Percentiles rank a stretch among this genome's conserved stretches.
Conservation (phyloP, 2,888 invertebrate species). For the Monochamus alternatus region DNA sequence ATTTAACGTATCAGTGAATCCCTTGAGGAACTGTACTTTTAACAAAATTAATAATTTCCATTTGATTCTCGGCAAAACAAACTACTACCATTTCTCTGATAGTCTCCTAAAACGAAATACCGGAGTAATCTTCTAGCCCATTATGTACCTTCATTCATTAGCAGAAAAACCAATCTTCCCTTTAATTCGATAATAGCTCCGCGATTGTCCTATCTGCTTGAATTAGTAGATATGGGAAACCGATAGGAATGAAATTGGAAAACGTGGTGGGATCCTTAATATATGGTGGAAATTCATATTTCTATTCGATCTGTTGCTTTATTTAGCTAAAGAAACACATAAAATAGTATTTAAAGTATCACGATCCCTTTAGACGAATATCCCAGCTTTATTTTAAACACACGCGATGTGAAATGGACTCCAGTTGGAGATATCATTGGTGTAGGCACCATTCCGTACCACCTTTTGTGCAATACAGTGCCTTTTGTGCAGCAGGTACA, state of each 20-base stretch:
- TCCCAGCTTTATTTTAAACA: no score
- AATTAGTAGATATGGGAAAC: slow-evolving; percentile 16
- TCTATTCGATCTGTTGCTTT: not conserved
- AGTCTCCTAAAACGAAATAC: not conserved
- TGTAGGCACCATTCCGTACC: no score
- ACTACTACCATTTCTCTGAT: slow-evolving; percentile 9
- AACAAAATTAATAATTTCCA: not conserved
- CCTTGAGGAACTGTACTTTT: not conserved
- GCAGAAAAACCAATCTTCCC: slow-evolving; percentile 22
- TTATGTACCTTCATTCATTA: slow-evolving; percentile 29
- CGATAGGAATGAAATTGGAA: slow-evolving; percentile 32
- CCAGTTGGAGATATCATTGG: no score
- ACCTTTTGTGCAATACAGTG: no score
- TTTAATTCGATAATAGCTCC: slow-evolving; percentile 35
- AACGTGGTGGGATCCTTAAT: not conserved
- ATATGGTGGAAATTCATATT: not conserved
- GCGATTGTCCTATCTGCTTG: slow-evolving; percentile 12
- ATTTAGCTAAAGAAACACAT: not conserved
- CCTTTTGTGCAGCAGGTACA: no score
- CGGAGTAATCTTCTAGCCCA: not conserved
- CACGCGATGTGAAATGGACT: no score
- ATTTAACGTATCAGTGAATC: no score
- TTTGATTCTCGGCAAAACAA: not conserved
- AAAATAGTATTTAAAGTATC: no score
- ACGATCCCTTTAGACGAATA: no score